Evolutionary conservation across 2,113 vertebrate species (phyloP).

Genomic region (Oriolus oriolus): DNA sequence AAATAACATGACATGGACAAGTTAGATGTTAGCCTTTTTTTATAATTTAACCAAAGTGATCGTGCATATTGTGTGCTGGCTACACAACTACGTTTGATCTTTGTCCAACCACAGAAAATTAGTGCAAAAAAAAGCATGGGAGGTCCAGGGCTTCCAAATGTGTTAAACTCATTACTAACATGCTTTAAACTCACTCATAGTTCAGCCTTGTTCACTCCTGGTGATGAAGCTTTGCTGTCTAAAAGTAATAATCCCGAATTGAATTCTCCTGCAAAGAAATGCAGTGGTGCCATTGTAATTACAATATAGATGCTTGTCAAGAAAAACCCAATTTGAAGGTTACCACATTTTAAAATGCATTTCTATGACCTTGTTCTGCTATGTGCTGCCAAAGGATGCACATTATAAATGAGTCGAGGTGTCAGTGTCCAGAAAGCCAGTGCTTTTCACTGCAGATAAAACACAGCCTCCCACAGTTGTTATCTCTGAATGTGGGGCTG

Average conservation of each 20-base stretch:
- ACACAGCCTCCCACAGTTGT: not conserved
- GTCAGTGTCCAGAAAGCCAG: not conserved
- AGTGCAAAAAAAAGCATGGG: not conserved
- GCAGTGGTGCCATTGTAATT: not conserved
- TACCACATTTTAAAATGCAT: not conserved
- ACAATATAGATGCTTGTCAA: not conserved
- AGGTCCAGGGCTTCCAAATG: not conserved
- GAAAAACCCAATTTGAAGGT: not conserved
- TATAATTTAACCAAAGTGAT: constrained; percentile 24
- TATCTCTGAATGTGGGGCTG: not conserved
- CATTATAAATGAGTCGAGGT: not conserved
- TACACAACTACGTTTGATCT: not conserved
- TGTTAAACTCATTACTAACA: not conserved
- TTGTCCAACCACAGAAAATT: not conserved
- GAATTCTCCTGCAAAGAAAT: not conserved
- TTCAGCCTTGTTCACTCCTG: not conserved
- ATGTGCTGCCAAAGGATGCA: not conserved
- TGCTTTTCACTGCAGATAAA: not conserved
- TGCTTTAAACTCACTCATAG: not conserved
- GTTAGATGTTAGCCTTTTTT: constrained; percentile 18
- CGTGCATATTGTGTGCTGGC: not conserved
- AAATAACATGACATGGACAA: constrained; percentile 42
- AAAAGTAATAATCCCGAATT: not conserved
- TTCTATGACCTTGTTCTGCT: not conserved
- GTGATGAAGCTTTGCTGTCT: not conserved